phyloP scores from a whole-genome alignment of 2,797 vertebrate species.

The Siniperca obscura region DNA sequence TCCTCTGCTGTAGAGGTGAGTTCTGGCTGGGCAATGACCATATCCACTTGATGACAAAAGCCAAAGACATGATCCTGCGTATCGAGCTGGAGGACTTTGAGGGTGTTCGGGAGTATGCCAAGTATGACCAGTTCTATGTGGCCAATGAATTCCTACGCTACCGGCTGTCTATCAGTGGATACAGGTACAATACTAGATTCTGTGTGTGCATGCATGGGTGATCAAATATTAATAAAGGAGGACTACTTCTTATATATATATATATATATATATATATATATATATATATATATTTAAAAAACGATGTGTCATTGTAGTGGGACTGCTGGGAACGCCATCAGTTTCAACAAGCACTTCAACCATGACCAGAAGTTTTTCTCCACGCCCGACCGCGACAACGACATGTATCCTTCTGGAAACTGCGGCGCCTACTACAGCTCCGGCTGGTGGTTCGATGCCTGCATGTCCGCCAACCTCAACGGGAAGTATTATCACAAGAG shows the following conservation, averaged over 20 bases:
- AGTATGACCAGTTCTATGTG: constrained; percentile 94
- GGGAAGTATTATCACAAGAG: constrained; percentile 96
- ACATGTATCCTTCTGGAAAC: constrained; percentile 93
- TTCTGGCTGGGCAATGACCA: constrained; percentile 98
- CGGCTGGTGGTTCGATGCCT: constrained; percentile 99
- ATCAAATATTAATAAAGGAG: constrained; percentile 25
- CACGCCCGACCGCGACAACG: constrained; percentile 95
- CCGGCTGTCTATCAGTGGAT: constrained; percentile 88
- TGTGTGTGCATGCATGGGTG: not conserved
- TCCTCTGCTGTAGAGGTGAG: constrained; percentile 80
- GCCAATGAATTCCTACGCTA: constrained; percentile 94
- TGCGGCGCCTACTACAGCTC: constrained; percentile 95
- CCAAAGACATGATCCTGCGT: constrained; percentile 92
- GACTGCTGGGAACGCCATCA: constrained; percentile 93
- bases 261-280: not conserved
- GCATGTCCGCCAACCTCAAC: constrained; percentile 97
- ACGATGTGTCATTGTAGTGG: constrained; percentile 84
- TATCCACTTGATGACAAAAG: constrained; percentile 94
- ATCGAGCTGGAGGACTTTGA: constrained; percentile 96
- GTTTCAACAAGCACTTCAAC: constrained; percentile 91
- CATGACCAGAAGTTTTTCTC: constrained; percentile 96
- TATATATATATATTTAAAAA: not conserved
- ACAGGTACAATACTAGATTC: constrained; percentile 70
- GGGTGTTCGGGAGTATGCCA: constrained; percentile 89
- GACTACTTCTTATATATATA: constrained; percentile 4